These are phyloP conservation scores for Drosophila quadrilineata DNA, from an alignment of 1,140 invertebrate genomes.

Conservation along the genomic window DNA sequence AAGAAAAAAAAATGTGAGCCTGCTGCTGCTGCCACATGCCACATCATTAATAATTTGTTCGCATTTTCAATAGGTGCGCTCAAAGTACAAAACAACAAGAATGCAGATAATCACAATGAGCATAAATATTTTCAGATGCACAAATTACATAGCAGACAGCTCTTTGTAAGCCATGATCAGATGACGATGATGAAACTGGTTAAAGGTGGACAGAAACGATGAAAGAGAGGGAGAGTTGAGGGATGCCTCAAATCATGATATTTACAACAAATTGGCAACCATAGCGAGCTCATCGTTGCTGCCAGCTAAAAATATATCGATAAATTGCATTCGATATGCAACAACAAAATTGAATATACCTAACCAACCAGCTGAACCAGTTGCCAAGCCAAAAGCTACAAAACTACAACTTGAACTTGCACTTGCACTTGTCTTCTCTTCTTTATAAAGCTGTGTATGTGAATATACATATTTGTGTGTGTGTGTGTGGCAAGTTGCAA, in stretches of 20 bases:
- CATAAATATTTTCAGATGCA: slow-evolving; percentile 65
- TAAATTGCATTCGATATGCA: slow-evolving; percentile 21
- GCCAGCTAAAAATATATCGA: too few species aligned
- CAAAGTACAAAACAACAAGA: too few species aligned
- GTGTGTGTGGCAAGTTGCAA: slow-evolving; percentile 12
- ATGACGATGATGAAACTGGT: slow-evolving; percentile 14
- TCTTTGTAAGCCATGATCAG: slow-evolving; percentile 26
- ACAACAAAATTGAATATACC: not conserved
- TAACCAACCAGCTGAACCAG: slow-evolving; percentile 45
- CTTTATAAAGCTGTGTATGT: not conserved
- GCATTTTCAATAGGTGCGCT: slow-evolving; percentile 65
- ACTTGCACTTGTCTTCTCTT: slow-evolving; percentile 32
- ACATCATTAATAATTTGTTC: slow-evolving; percentile 72
- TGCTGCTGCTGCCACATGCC: not conserved
- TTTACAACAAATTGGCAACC: slow-evolving; percentile 24
- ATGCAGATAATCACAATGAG: slow-evolving; percentile 69
- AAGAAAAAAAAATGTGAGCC: too few species aligned
- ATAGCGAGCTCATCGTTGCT: too few species aligned
- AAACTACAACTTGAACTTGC: slow-evolving; percentile 32
- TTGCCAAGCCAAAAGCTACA: slow-evolving; percentile 15
- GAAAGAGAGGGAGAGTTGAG: not conserved
- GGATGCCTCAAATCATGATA: slow-evolving; percentile 15
- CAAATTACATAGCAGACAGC: slow-evolving; percentile 65
- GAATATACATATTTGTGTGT: not conserved
- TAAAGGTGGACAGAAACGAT: not conserved